Evolutionary conservation across 2,888 invertebrate genomes (phyloP), one percentile per base, ranked within the genome.

Genomic region (Lepidonotus clava): DNA sequence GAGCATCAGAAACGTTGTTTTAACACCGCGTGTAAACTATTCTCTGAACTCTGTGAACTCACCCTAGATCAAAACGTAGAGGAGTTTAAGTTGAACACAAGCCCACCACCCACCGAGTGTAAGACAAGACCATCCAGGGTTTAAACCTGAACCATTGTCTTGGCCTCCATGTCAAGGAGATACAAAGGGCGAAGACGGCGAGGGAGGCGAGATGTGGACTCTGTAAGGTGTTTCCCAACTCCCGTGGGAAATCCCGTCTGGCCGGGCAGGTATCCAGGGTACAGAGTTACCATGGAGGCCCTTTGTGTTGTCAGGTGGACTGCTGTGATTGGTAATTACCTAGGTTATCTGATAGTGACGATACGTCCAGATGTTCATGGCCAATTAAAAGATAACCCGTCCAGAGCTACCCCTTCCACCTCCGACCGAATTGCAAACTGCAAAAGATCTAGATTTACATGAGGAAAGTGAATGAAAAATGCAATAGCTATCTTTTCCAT

Each of bases 261-360:
- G 28, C 24, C 1, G 61, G 21, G 2, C n/a, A 5, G 28, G 28
- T 61, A 61, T 28, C 61, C 24, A 32, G 11, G 28, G 24, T 61
- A 24, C n/a, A n/a, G 28, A 32, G 61, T 61, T 61, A 61, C 61
- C 61, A 18, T 28, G 61, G 28, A 11, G 14, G 4, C 24, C 2
- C 61, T 5, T 61, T 61, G 61, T 61, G 28, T 32, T 61, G 61
- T 61, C 61, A 61, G 61, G 28, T 61, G 61, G 61, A 32, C 28
- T 61, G 61, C 61, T 61, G 61, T 61, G 61, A 61, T 61, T 11
- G 61, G 28, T 61, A 61, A 61, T 61, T 61, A 61, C 61, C 61
- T 61, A 32, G 28, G 61, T 24, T 61, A 61, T 61, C 61, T 61
- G 61, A 61, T 61, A 61, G 61, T 4, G 28, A 11, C 61, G 61